A percentile compares a stretch with the other conserved stretches of the same genome.
Evolutionary conservation across 2,797 vertebrate genomes (phyloP).

Genomic region (Silurus lanzhouensis): DNA sequence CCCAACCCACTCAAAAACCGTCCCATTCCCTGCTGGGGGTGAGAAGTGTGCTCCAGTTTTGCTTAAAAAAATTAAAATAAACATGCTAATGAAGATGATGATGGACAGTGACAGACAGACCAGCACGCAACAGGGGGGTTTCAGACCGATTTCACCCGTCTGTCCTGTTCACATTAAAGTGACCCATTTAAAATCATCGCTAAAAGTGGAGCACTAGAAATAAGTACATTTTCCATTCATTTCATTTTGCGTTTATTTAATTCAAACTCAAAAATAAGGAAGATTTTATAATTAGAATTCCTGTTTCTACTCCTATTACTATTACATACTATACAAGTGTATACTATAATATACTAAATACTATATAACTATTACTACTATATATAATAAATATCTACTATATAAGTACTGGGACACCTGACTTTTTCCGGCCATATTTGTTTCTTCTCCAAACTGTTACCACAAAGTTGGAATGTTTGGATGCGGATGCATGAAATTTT

Average conservation of each 20-base stretch:
- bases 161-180: conserved; percentile 55
- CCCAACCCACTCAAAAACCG: conserved; percentile 48
- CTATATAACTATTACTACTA: no score
- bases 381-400: no score
- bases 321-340: no score
- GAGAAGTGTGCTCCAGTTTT: conserved; percentile 66
- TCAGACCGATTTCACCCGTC: conserved; percentile 46
- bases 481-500: no score
- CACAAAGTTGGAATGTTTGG: no score
- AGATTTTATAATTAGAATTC: not conserved
- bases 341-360: no score
- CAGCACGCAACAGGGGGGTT: conserved; percentile 69
- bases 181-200: conserved; percentile 53
- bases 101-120: conserved; percentile 75
- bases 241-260: not conserved
- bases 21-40: conserved; percentile 63
- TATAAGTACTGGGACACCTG: no score
- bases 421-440: no score
- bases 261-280: not conserved
- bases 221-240: no score
- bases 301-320: no score
- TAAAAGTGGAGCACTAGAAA: not conserved
- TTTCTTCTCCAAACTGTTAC: no score
- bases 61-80: conserved; percentile 56
- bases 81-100: conserved; percentile 78